phyloP scores from a whole-genome alignment of 2,797 vertebrate genomes.

The Silurus aristotelis region DNA sequence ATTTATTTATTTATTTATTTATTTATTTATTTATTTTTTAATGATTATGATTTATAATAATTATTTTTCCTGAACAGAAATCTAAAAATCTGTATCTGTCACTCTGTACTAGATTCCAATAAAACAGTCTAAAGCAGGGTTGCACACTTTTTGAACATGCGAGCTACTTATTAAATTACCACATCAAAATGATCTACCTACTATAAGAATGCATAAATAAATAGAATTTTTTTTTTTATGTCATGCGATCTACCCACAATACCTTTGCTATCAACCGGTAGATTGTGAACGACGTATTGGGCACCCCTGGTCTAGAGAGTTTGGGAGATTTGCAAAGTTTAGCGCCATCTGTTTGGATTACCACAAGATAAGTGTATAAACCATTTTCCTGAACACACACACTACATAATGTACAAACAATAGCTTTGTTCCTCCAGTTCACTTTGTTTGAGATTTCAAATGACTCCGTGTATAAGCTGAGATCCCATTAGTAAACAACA shows the following conservation, averaged over 20 bases:
- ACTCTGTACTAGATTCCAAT: constrained; percentile 18
- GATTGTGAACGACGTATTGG: too few species aligned
- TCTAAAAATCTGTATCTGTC: constrained; percentile 20
- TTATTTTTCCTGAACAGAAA: not conserved
- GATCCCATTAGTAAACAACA: not conserved
- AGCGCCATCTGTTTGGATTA: constrained; percentile 60
- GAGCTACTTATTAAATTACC: too few species aligned
- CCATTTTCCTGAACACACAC: constrained; percentile 28
- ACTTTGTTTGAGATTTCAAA: not conserved
- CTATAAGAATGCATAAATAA: too few species aligned
- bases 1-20: not conserved
- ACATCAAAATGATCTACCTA: too few species aligned
- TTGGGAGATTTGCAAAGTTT: constrained; percentile 50
- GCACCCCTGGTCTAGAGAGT: not conserved
- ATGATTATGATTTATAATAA: too few species aligned
- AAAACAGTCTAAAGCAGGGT: not conserved
- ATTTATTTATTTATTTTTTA: too few species aligned
- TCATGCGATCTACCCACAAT: too few species aligned
- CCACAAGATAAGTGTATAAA: constrained; percentile 52
- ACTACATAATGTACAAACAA: not conserved
- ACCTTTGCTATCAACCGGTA: too few species aligned
- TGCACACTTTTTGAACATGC: too few species aligned
- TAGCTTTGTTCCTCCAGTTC: not conserved
- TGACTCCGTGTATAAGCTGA: not conserved
- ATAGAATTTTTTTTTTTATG: too few species aligned